Base-by-base conservation (phyloP, 2,888 invertebrate species). In the Stomorhina lunata region DNA sequence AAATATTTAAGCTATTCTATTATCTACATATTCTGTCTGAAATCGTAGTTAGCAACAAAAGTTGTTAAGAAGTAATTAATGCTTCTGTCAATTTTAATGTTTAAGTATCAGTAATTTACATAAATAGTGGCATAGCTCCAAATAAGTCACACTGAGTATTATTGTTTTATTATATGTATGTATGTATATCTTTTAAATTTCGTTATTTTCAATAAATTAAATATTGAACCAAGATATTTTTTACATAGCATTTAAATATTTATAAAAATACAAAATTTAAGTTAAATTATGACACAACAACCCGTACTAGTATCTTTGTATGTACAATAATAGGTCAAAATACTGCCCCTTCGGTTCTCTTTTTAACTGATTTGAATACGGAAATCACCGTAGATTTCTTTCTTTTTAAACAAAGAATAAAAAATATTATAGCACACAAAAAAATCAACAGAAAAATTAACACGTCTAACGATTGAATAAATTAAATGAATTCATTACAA, bases 271-370 rank as follows among this genome's bases (percentile, higher is more conserved):
- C n/a, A n/a, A n/a, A n/a, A n/a, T n/a, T n/a, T n/a, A n/a, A n/a
- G n/a, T 68, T 34, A 37, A 68, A 53, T 68, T 68, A 53, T 55
- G 17, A 68, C 7, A 53, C 22, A 55, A 68, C 27, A 68, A 68
- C 17, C 10, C 34, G 37, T 68, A 53, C 20, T 66, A 25, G 22
- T 25, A 37, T 25, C 25, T n/a, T n/a, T n/a, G n/a, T n/a, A 59
- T 59, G 37, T 22, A 25, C 22, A 37, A 5, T 22, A 27, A 12
- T 29, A 3, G 10, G 45, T 12, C 7, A 45, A 27, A 63, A 15
- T 25, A 2, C 15, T 37, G 1, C 17, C 53, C 34, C 17, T 53
- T 40, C 6, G 4, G 20, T 27, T 29, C 6, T 32, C 5, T 15
- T 43, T 12, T 40, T 32, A 45, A 15, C 25, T 48, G n/a, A 5